Conservation (phyloP, 2,888 invertebrate species). For the Trichacis sp. region DNA sequence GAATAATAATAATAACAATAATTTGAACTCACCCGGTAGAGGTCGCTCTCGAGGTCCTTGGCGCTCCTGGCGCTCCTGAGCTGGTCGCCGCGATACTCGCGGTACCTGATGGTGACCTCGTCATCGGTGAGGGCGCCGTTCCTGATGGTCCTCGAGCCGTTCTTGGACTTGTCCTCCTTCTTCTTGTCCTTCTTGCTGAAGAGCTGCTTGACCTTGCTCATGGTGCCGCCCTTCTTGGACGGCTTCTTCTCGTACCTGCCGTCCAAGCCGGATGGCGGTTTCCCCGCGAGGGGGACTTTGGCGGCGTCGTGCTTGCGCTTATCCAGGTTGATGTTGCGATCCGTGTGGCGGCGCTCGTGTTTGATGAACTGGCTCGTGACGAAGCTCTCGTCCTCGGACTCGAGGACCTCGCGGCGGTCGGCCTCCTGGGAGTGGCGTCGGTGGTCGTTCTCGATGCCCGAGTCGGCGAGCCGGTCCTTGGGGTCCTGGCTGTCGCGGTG, state of each 20-base stretch:
- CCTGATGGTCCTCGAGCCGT: conserved; percentile 51
- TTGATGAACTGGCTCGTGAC: conserved; percentile 79
- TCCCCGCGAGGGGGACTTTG: conserved; percentile 57
- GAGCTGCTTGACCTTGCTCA: conserved; percentile 78
- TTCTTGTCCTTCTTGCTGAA: conserved; percentile 81
- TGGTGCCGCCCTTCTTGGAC: conserved; percentile 63
- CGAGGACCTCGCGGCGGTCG: conserved; percentile 63
- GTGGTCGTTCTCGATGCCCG: conserved; percentile 86
- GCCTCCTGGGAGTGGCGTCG: conserved; percentile 75
- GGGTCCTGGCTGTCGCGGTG: conserved; percentile 66
- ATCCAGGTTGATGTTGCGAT: conserved; percentile 72
- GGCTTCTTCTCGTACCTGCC: conserved; percentile 66
- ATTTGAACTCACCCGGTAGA: conserved; percentile 62
- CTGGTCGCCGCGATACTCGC: conserved; percentile 64
- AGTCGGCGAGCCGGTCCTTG: conserved; percentile 79
- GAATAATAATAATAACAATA: no score
- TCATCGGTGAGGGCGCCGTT: conserved; percentile 64
- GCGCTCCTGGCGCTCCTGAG: conserved; percentile 63
- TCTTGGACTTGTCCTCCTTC: conserved; percentile 72
- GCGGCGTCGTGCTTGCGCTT: conserved; percentile 57
- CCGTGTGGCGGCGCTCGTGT: conserved; percentile 81
- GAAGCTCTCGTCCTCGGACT: conserved; percentile 80
- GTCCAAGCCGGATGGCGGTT: conserved; percentile 61
- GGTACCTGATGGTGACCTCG: conserved; percentile 64
- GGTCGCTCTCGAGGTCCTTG: conserved; percentile 62